A percentile compares a stretch with the other conserved stretches of the same genome.
These are phyloP conservation scores for Xenentodon cancila DNA, from an alignment of 2,797 vertebrate genomes.

Conservation along the genomic window DNA sequence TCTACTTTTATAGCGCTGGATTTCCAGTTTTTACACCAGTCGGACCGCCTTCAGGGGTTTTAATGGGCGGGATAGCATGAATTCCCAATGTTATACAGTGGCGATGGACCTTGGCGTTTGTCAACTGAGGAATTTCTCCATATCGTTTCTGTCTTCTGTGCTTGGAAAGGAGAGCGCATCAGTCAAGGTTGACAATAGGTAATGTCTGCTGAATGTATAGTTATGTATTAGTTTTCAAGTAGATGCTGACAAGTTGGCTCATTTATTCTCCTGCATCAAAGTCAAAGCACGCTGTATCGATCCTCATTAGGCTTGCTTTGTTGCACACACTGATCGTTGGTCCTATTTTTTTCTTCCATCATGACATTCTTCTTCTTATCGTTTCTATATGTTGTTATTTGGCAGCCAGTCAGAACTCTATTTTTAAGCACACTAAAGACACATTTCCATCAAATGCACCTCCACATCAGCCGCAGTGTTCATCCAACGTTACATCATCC, in stretches of 20 bases:
- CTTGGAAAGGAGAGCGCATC: constrained; percentile 89
- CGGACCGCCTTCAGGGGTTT: constrained; percentile 20
- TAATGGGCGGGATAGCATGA: constrained; percentile 83
- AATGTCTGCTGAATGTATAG: constrained; percentile 19
- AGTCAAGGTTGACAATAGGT: constrained; percentile 91
- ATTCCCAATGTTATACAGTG: constrained; percentile 89
- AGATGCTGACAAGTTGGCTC: neutral
- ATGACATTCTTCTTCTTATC: too few relatives aligned
- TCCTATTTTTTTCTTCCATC: too few relatives aligned
- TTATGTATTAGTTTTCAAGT: too few relatives aligned
- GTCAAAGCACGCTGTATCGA: constrained; percentile 3
- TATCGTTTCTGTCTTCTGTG: constrained; percentile 94
- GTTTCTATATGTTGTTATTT: too few relatives aligned
- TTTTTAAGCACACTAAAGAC: neutral
- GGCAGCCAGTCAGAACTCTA: neutral
- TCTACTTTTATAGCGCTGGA: constrained; percentile 66
- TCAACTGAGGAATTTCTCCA: constrained; percentile 95
- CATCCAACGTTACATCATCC: constrained; percentile 11
- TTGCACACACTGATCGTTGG: too few relatives aligned
- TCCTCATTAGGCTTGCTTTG: neutral
- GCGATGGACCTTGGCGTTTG: constrained; percentile 97
- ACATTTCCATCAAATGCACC: neutral
- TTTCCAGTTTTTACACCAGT: constrained; percentile 19
- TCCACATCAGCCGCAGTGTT: constrained; percentile 13
- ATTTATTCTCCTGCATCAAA: constrained; percentile 35